Percentiles rank a stretch among this genome's conserved stretches.
Conservation (phyloP, 2,113 vertebrate genomes). For the Takifugu bimaculatus region DNA sequence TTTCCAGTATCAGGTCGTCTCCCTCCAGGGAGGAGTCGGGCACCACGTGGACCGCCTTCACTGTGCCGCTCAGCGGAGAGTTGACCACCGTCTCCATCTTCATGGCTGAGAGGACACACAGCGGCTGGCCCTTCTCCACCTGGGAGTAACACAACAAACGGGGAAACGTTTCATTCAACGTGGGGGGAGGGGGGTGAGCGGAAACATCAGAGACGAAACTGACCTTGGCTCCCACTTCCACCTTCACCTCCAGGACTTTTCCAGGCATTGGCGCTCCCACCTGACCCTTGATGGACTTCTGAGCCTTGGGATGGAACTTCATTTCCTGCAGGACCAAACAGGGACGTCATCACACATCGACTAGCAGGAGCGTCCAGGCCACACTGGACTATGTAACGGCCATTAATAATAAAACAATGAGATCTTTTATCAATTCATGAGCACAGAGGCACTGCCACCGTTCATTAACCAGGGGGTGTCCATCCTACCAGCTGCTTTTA, state of each 20-base stretch:
- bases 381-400: no score
- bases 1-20: slow-evolving; percentile 90
- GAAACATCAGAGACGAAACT: no score
- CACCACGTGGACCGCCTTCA: slow-evolving; percentile 78
- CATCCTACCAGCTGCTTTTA: no score
- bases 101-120: slow-evolving; percentile 92
- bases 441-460: no score
- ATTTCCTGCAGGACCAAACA: slow-evolving; percentile 78
- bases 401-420: no score
- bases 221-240: slow-evolving; percentile 71
- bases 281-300: slow-evolving; percentile 88
- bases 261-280: slow-evolving; percentile 93
- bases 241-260: slow-evolving; percentile 88
- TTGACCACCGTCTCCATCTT: slow-evolving; percentile 97
- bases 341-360: no score
- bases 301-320: slow-evolving; percentile 93
- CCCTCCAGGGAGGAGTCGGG: slow-evolving; percentile 83
- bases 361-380: no score
- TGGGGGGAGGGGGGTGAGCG: no score
- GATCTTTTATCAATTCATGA: no score
- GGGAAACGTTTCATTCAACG: slow-evolving; percentile 5
- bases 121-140: slow-evolving; percentile 84
- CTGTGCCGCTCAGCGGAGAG: slow-evolving; percentile 80
- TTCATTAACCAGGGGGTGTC: no score
- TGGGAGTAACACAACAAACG: neutral